These are phyloP conservation scores for Chaenocephalus aceratus DNA, from an alignment of 2,113 vertebrate species.

Conservation along the genomic window DNA sequence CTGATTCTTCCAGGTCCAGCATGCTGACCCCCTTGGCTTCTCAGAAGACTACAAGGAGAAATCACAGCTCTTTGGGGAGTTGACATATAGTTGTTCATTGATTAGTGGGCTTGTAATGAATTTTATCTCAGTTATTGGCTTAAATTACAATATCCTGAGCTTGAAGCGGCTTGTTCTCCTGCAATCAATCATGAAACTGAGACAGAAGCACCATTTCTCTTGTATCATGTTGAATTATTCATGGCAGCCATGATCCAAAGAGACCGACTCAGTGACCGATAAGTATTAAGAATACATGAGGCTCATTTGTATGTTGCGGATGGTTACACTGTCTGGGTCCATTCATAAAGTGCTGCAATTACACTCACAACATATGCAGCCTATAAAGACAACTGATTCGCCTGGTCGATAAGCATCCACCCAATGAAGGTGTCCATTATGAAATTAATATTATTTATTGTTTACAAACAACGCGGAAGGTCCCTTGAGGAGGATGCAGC, in stretches of 20 bases:
- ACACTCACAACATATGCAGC: constrained; percentile 43
- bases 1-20: constrained; percentile 31
- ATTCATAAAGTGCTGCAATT: constrained; percentile 67
- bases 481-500: constrained; percentile 66
- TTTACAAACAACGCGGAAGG: constrained; percentile 72
- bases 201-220: constrained; percentile 48
- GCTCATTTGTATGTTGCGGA: constrained; percentile 61
- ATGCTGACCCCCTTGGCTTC: constrained; percentile 40
- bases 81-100: constrained; percentile 80
- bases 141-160: constrained; percentile 77
- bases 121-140: constrained; percentile 75
- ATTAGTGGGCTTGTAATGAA: constrained; percentile 83
- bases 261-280: constrained; percentile 42
- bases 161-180: constrained; percentile 58
- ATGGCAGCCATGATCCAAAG: constrained; percentile 44
- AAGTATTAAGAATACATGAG: constrained; percentile 56
- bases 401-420: constrained; percentile 73
- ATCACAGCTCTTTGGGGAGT: constrained; percentile 76
- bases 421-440: constrained; percentile 71
- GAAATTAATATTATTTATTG: constrained; percentile 85
- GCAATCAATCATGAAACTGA: constrained; percentile 71
- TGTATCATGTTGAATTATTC: constrained; percentile 70
- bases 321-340: constrained; percentile 11
- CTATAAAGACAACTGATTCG: constrained; percentile 71
- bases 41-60: constrained; percentile 71